These are phyloP conservation scores for Pangasius macronema DNA, from an alignment of 2,797 vertebrate genomes.

Conservation along the genomic window DNA sequence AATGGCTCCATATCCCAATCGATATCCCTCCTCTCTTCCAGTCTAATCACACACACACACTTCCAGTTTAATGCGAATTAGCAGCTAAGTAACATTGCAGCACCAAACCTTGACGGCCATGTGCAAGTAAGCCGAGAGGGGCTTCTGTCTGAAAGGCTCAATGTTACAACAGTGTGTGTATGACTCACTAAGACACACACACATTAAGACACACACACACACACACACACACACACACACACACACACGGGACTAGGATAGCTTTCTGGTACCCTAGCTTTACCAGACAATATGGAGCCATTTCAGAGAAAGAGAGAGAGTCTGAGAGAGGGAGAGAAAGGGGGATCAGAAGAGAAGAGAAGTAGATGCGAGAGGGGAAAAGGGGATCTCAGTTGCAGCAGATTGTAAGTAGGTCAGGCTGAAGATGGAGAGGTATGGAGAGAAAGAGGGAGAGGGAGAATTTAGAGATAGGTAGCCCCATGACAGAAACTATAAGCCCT, in stretches of 20 bases:
- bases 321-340: background rate
- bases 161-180: background rate
- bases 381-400: conserved; percentile 43
- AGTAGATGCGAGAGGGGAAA: conserved; percentile 4
- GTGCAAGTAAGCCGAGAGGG: conserved; percentile 10
- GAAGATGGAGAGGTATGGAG: conserved; percentile 22
- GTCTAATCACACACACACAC: background rate
- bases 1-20: conserved; percentile 32
- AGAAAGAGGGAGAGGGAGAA: background rate
- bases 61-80: conserved; percentile 38
- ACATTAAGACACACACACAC: background rate
- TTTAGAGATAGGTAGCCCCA: background rate
- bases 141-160: conserved; percentile 18
- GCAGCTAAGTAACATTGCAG: conserved; percentile 17
- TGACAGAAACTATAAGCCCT: background rate
- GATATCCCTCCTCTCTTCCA: conserved; percentile 28
- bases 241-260: conserved; percentile 26
- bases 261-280: background rate
- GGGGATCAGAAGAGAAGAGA: background rate
- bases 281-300: conserved; percentile 25
- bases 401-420: conserved; percentile 56
- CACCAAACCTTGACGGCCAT: background rate
- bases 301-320: conserved; percentile 4
- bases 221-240: background rate
- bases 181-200: background rate